Percentiles rank a stretch among this genome's conserved stretches.
Conservation (phyloP, 2,888 invertebrate genomes). For the Gibbula magus region DNA sequence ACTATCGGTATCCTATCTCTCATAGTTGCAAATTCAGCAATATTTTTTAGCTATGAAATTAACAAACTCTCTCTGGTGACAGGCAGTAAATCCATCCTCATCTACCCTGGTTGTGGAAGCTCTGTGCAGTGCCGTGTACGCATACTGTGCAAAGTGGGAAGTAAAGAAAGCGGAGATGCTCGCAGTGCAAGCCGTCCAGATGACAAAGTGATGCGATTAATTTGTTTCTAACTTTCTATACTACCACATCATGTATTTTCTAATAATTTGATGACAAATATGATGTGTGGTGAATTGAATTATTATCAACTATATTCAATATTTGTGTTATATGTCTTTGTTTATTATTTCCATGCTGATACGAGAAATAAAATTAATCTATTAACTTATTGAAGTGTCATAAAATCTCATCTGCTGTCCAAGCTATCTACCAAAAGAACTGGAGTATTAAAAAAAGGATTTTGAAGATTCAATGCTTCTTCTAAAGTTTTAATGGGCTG, state of each 20-base stretch:
- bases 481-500: no score
- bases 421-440: no score
- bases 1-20: background rate
- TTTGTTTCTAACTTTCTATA: no score
- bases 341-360: background rate
- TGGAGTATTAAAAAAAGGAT: no score
- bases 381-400: no score
- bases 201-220: slow-evolving; percentile 60
- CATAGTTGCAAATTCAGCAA: background rate
- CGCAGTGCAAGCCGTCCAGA: slow-evolving; percentile 63
- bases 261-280: background rate
- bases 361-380: no score
- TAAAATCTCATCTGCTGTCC: no score
- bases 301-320: background rate
- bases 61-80: slow-evolving; percentile 4
- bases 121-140: slow-evolving; percentile 65
- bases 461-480: no score
- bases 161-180: slow-evolving; percentile 64
- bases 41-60: background rate
- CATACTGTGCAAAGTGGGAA: slow-evolving; percentile 62
- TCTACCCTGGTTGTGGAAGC: slow-evolving; percentile 56
- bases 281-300: background rate
- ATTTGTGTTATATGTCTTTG: background rate
- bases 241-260: background rate
- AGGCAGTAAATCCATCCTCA: slow-evolving; percentile 59